Evolutionary conservation across 1,140 invertebrate genomes (phyloP), one percentile per base, ranked within the genome.

Genomic region (Calycopis cecrops): DNA sequence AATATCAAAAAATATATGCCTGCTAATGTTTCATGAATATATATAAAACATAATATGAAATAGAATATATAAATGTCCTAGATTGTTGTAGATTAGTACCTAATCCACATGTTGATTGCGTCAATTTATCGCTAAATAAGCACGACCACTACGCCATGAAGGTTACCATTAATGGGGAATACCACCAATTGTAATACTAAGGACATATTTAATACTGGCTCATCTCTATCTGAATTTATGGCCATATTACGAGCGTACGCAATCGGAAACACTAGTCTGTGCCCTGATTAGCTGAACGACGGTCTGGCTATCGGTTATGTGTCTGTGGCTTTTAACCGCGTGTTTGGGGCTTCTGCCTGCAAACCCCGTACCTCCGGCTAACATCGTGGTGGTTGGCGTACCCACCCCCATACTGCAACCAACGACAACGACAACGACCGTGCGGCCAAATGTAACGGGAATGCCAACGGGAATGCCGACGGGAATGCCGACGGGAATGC

Each of bases 261-360:
- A 57, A 57, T 64, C 52, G 42, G 55, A 44, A 51, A 37, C 21
- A 44, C 48, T 48, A 52, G 40, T 57, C 53, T 35, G 52, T 57
- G 53, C 35, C 9, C 18, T 9, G 33, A 47, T 56, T 58, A 55
- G 48, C 35, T 57, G 10, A 48, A 52, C 34, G 8, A 18, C 53
- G 21, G 40, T 35, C 48, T 10, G 52, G 21, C 14, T 35, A 50
- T 18, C 28, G 18, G 34, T 59, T 38, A 42, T 88, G 87, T 88
- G 87, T 76, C 60, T 88, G 56, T 88, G 87, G 87, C 61, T 88
- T 47, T 60, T 88, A 35, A 88, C 85, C 17, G 84, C 85, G 16
- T 88, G 85, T 59, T 71, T 88, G 52, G 81, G 87, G 52, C 61
- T 87, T 38, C 56, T 81, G 55, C 76, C 74, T 18, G 48, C 77